A percentile compares a stretch with the other conserved stretches of the same genome.
These are phyloP conservation scores for Cepphus grylle DNA, from an alignment of 2,113 vertebrate genomes.

Conservation along the genomic window DNA sequence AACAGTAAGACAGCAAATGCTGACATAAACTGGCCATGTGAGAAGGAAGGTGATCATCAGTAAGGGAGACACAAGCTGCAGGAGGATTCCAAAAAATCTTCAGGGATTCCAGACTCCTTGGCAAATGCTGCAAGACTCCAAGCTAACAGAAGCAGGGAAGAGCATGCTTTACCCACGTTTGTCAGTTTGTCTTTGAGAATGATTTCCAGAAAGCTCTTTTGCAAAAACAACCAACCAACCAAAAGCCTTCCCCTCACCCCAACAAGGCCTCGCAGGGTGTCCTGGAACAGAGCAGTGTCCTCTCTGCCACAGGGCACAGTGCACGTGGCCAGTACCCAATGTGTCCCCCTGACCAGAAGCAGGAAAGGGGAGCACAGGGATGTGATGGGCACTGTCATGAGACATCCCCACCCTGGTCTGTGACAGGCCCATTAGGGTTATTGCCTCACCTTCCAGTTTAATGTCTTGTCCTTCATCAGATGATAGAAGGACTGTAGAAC, in stretches of 20 bases:
- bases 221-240: neutral
- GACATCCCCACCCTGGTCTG: neutral
- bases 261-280: no score
- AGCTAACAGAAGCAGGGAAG: neutral
- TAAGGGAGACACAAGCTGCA: neutral
- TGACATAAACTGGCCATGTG: neutral
- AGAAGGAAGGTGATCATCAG: neutral
- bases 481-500: conserved; percentile 80
- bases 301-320: neutral
- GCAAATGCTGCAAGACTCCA: neutral
- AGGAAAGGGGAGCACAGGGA: neutral
- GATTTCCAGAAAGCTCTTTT: neutral
- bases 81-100: neutral
- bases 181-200: neutral
- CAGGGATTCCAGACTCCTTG: neutral
- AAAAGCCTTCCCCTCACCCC: neutral
- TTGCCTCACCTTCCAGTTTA: conserved; percentile 90
- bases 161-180: neutral
- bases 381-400: neutral
- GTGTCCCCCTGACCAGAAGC: fast-evolving
- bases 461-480: conserved; percentile 80
- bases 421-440: neutral
- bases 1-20: neutral
- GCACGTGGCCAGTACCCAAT: neutral
- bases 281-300: neutral